Conservation (phyloP, 2,888 invertebrate genomes). For the Phymatocera aterrima region DNA sequence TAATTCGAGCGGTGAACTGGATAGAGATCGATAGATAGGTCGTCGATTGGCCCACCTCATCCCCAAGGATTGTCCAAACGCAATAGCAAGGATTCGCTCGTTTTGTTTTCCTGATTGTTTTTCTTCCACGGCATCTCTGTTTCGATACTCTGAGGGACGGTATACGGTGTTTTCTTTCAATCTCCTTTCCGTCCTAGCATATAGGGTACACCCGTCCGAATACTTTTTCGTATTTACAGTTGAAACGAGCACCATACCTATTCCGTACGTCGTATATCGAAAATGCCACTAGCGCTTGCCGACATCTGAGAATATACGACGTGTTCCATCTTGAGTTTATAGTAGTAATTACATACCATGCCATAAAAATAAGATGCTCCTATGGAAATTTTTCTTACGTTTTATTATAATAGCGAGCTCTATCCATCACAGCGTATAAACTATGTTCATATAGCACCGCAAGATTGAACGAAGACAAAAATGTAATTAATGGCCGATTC, state of each 20-base stretch:
- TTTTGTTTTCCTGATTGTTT: background rate
- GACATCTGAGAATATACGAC: background rate
- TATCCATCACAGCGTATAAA: background rate
- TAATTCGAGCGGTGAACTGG: conserved; percentile 26
- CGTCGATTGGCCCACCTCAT: background rate
- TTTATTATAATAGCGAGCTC: background rate
- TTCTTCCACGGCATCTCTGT: background rate
- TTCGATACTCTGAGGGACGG: conserved; percentile 15
- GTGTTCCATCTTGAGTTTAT: background rate
- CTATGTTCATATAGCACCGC: background rate
- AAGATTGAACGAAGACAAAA: background rate
- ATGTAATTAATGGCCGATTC: background rate
- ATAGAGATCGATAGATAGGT: conserved; percentile 16
- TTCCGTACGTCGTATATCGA: background rate
- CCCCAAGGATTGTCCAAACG: background rate
- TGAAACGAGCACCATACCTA: background rate
- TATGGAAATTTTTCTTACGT: background rate
- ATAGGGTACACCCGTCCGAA: background rate
- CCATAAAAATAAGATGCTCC: background rate
- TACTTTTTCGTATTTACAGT: conserved; percentile 6
- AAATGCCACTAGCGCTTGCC: background rate
- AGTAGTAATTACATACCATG: background rate
- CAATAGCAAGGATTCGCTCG: conserved; percentile 7
- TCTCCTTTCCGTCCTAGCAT: background rate
- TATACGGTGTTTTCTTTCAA: conserved; percentile 10